Evolutionary conservation across 2,797 vertebrate species (phyloP).

Genomic region (Accipiter superciliosus): DNA sequence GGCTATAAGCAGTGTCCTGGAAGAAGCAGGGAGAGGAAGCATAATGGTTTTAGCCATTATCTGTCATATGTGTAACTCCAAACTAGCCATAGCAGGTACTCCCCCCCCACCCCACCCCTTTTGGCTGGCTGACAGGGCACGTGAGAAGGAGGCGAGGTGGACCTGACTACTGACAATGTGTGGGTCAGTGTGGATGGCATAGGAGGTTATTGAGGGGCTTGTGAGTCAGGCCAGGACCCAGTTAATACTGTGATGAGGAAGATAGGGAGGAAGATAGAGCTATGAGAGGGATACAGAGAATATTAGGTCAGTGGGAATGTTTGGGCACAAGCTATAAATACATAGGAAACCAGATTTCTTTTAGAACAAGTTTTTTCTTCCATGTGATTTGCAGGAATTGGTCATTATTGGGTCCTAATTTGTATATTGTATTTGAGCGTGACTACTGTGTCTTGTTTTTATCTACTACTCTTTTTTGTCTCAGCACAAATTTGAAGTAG

Average conservation of each 20-base stretch:
- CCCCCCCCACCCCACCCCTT: rapidly evolving
- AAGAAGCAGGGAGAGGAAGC: background rate
- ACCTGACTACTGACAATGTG: background rate
- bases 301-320: background rate
- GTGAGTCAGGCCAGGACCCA: no score
- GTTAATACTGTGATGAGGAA: background rate
- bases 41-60: background rate
- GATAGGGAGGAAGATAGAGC: background rate
- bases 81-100: background rate
- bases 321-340: background rate
- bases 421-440: background rate
- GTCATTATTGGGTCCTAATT: background rate
- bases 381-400: background rate
- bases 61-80: background rate
- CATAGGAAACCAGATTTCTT: background rate
- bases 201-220: background rate
- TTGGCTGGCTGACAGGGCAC: rapidly evolving
- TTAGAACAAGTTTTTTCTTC: background rate
- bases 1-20: background rate
- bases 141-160: background rate
- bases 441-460: background rate
- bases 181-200: background rate
- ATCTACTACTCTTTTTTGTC: background rate
- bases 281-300: background rate
- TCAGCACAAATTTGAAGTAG: background rate